Conservation (phyloP, 2,113 vertebrate genomes). For the Pterocles orientalis region DNA sequence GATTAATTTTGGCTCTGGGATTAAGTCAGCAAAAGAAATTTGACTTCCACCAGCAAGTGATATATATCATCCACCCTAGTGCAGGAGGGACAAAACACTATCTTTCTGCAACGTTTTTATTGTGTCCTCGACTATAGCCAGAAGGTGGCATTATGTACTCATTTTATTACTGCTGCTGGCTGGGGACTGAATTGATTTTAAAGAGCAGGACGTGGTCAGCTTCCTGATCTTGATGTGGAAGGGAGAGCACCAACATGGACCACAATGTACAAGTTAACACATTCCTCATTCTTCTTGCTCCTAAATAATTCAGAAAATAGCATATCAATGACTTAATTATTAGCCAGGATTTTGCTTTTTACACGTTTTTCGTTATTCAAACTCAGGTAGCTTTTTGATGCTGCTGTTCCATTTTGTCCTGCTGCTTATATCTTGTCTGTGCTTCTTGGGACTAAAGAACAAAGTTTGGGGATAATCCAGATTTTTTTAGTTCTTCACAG, state of each 20-base stretch:
- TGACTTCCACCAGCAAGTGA: conserved; percentile 63
- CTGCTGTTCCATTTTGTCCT: neutral
- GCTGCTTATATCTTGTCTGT: neutral
- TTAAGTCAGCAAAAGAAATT: conserved; percentile 76
- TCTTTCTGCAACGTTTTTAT: conserved; percentile 1
- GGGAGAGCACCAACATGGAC: neutral
- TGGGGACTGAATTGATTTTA: neutral
- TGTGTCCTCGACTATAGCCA: conserved; percentile 24
- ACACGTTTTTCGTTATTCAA: neutral
- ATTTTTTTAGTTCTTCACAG: neutral
- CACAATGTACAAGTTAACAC: neutral
- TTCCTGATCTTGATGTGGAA: neutral
- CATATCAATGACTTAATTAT: neutral
- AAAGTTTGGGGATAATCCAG: neutral
- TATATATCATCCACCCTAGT: conserved; percentile 53
- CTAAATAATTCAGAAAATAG: neutral
- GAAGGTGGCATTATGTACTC: conserved; percentile 69
- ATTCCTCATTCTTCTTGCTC: neutral
- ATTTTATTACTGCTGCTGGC: conserved; percentile 3
- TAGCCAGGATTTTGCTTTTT: neutral
- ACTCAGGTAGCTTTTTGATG: neutral
- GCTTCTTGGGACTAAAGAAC: neutral
- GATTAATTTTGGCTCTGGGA: conserved; percentile 76
- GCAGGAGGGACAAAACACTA: neutral
- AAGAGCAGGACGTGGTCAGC: neutral